Percentiles rank a stretch among this genome's conserved stretches.
Evolutionary conservation across 2,113 vertebrate genomes (phyloP).

Genomic region (Ophthalmolycus amberensis): DNA sequence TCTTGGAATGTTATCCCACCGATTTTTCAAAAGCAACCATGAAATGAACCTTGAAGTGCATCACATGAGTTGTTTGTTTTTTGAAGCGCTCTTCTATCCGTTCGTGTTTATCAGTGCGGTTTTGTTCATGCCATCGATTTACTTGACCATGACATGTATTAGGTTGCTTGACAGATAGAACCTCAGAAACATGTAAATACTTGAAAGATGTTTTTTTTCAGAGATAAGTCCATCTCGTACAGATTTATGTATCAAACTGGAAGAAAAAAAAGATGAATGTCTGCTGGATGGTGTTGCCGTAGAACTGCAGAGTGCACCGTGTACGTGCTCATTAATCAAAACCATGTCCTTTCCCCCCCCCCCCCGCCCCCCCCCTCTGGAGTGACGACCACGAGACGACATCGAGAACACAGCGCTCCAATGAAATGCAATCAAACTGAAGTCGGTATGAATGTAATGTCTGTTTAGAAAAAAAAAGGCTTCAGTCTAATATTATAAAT

Average conservation of each 20-base stretch:
- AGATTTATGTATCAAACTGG: conserved; percentile 65
- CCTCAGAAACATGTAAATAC: conserved; percentile 82
- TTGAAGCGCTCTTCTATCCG: conserved; percentile 32
- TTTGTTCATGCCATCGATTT: conserved; percentile 51
- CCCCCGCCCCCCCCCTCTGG: conserved; percentile 57
- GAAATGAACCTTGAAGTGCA: conserved; percentile 39
- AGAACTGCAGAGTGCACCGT: conserved; percentile 69
- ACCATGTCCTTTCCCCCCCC: conserved; percentile 59
- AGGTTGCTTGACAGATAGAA: conserved; percentile 72
- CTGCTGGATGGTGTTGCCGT: conserved; percentile 70
- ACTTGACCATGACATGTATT: conserved; percentile 70
- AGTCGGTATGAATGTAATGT: conserved; percentile 85
- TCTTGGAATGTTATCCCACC: conserved; percentile 15
- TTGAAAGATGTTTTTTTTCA: conserved; percentile 71
- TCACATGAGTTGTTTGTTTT: conserved; percentile 20
- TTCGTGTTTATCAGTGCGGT: conserved; percentile 63
- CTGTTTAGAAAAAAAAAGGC: conserved; percentile 79
- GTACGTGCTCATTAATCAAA: conserved; percentile 70
- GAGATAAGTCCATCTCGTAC: conserved; percentile 66
- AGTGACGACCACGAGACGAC: conserved; percentile 64
- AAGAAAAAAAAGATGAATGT: conserved; percentile 75
- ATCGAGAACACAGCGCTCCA: conserved; percentile 63
- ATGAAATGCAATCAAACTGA: conserved; percentile 89
- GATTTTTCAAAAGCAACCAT: conserved; percentile 26
- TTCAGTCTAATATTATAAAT: conserved; percentile 87